These are phyloP conservation scores for Meleagris gallopavo DNA, from an alignment of 2,113 vertebrate species.

Conservation along the genomic window DNA sequence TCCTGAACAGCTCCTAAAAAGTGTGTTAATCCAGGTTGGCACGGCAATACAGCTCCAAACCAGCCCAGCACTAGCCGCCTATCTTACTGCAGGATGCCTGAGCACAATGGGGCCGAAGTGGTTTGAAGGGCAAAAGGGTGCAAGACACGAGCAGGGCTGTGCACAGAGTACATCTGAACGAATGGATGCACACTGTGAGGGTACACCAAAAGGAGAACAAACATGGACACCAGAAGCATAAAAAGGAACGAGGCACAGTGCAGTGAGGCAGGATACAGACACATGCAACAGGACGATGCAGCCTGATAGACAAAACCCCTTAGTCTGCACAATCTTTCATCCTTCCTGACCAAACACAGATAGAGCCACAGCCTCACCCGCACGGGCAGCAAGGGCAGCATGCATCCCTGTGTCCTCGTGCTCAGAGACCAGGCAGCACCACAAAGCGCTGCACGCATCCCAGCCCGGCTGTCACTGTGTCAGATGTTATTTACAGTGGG, in stretches of 20 bases:
- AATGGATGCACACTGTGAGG: background rate
- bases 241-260: background rate
- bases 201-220: background rate
- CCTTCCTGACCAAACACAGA: background rate
- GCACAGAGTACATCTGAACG: fast-evolving
- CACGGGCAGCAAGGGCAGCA: background rate
- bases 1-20: background rate
- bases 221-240: fast-evolving
- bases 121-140: background rate
- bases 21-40: background rate
- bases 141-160: background rate
- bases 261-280: background rate
- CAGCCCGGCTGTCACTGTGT: background rate
- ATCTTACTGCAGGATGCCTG: background rate
- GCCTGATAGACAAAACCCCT: background rate
- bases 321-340: background rate
- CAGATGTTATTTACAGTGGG: conserved; percentile 45
- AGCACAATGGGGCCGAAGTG: background rate
- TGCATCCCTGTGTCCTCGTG: background rate
- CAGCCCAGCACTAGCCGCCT: conserved; percentile 30
- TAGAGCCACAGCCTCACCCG: background rate
- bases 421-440: background rate
- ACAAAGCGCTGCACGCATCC: conserved; percentile 33
- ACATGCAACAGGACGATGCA: background rate
- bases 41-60: background rate